Conservation (phyloP, 2,797 vertebrate species). For the Ptychadena robeensis region DNA sequence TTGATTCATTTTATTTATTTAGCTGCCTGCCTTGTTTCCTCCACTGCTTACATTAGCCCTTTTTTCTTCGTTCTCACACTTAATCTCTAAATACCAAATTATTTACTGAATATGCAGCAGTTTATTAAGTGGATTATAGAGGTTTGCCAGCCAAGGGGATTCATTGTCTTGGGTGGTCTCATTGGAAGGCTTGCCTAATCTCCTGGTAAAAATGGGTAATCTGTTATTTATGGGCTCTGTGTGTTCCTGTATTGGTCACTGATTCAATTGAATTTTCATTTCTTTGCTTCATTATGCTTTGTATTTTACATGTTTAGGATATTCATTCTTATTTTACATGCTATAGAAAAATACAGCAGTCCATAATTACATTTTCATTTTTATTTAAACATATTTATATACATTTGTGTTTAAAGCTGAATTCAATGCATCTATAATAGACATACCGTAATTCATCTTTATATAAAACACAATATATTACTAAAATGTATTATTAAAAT, state of each 20-base stretch:
- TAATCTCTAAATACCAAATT: conserved; percentile 76
- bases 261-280: not conserved
- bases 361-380: not conserved
- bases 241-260: not conserved
- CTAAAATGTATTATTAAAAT: not conserved
- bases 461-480: no score
- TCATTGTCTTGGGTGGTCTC: conserved; percentile 23
- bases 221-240: conserved; percentile 31
- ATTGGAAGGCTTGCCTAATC: conserved; percentile 47
- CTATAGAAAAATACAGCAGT: not conserved
- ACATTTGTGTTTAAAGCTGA: not conserved
- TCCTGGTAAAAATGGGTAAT: conserved; percentile 40
- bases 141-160: conserved; percentile 47
- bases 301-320: no score
- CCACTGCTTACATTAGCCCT: conserved; percentile 72
- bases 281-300: not conserved
- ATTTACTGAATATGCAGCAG: conserved; percentile 74
- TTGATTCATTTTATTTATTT: conserved; percentile 55
- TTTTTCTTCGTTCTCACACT: conserved; percentile 62
- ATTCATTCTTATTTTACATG: no score
- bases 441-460: no score
- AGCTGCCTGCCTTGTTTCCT: conserved; percentile 66
- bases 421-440: not conserved
- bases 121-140: conserved; percentile 75
- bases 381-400: not conserved